Base-by-base conservation (phyloP, 2,888 invertebrate species). In the Parasteatoda lunata region DNA sequence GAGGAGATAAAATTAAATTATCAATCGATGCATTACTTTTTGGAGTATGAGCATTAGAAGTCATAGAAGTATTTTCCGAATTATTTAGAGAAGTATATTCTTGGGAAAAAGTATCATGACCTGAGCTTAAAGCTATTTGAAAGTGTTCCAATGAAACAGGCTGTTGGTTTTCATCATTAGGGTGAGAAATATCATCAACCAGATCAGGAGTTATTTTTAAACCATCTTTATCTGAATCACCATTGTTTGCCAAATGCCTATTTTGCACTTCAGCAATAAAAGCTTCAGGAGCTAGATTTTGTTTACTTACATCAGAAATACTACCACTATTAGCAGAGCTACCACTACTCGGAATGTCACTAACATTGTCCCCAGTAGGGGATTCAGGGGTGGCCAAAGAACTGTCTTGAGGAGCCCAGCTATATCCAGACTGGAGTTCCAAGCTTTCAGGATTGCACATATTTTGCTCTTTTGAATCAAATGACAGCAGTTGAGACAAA, bases 371-470 rank as follows among this genome's bases (percentile, higher is more conserved):
- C 4, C 84, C 88, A 9, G 89, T 89, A 7, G 87, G 89, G 47
- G 89, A 89, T n/a, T 89, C 89, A 0, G 89, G 89, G 4, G 89
- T 89, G 5, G 51, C 64, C 9, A 87, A 73, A 13, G 85, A 85
- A 76, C 77, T 76, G 69, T 88, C 85, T 13, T 45, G 52, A 9
- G 59, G 75, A 64, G 49, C 48, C 4, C 49, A 45, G 68, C 81
- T 69, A 11, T 15, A 68, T 8, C 49, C 76, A 13, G 59, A 59
- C 11, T 68, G 77, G 45, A 70, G 68, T 5, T 82, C 82, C 13
- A n/a, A 54, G 45, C 48, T 70, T 59, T 77, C 88, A 13, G 51
- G 45, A 5, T 68, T 66, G 11, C 45, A 49, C 8, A 59, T 9
- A 9, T 59, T 49, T 8, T 66, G 66, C 48, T 71, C 75, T 47